Evolutionary conservation across 1,140 invertebrate genomes (phyloP).

Genomic region (Phocides pigmalion): DNA sequence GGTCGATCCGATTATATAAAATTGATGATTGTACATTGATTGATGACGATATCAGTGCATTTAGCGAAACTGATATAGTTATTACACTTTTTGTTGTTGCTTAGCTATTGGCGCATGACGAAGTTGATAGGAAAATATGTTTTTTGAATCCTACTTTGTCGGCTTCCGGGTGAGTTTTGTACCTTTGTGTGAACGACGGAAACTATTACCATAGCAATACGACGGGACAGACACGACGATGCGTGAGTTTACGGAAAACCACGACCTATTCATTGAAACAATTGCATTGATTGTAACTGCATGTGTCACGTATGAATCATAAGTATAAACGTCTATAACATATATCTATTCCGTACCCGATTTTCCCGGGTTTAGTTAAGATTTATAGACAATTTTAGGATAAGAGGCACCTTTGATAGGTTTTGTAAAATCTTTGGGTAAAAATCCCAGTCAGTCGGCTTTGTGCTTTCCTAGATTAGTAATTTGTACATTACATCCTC

Average conservation of each 20-base stretch:
- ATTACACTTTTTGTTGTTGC: background rate
- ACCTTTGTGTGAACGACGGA: constrained; percentile 1
- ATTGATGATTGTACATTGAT: background rate
- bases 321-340: too few relatives aligned
- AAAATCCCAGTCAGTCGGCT: too few relatives aligned
- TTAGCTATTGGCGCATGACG: background rate
- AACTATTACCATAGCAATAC: constrained; percentile 10
- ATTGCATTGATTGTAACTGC: background rate
- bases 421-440: too few relatives aligned
- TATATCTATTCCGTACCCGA: too few relatives aligned
- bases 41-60: background rate
- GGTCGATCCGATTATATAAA: background rate
- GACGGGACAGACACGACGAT: too few relatives aligned
- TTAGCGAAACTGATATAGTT: background rate
- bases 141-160: background rate
- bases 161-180: constrained; percentile 1
- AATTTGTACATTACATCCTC: too few relatives aligned
- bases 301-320: background rate
- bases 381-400: too few relatives aligned
- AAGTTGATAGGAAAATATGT: constrained; percentile 9
- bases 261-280: background rate
- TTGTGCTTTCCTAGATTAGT: too few relatives aligned
- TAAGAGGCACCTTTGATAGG: too few relatives aligned
- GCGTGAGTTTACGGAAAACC: constrained; percentile 3
- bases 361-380: too few relatives aligned